Evolutionary conservation across 30 jellyfish, hydroid and myxozoan species (phyloP), one percentile per base, ranked within the genome.

Genomic region (Turritopsis rubra): DNA sequence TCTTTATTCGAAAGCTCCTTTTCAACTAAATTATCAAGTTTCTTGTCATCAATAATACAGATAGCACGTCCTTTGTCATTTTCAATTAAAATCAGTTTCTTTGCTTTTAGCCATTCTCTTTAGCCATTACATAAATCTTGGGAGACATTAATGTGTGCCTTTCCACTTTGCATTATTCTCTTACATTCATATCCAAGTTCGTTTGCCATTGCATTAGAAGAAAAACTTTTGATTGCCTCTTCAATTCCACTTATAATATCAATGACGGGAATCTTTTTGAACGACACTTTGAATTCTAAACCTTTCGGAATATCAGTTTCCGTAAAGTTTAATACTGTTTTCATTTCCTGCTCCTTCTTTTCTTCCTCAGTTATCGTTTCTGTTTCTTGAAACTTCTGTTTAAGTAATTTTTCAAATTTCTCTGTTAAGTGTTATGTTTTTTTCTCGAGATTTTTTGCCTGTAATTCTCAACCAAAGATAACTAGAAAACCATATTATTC

Each of bases 41-140:
- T 18, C n/a, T 54, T 54, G 72, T n/a, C 72, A 54, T 54, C 72
- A 54, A 54, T 54, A 54, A 54, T 54, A 54, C 72, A 54, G 72
- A n/a, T 54, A 54, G 72, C 72, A n/a, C n/a, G n/a, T n/a, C n/a
- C 72, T 54, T 54, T 54, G 72, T 18, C 72, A 54, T 54, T 16
- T 54, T 54, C 72, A 54, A 54, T 54, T 54, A 54, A 54, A 18
- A 54, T 54, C 72, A 54, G 72, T n/a, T 54, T 54, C 72, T 54
- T 54, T 54, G 72, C n/a, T 54, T 54, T 54, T 54, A n/a, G n/a
- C 72, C 72, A 54, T 54, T 54, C 72, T 54, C 72, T 54, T n/a
- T 16, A 54, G n/a, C 72, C n/a, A 54, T 54, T 54, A 54, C 72
- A 54, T 54, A 54, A n/a, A 16, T 16, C n/a, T 54, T 54, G 18